Base-by-base conservation (phyloP, 2,888 invertebrate species). In the Diplolepis rosae region DNA sequence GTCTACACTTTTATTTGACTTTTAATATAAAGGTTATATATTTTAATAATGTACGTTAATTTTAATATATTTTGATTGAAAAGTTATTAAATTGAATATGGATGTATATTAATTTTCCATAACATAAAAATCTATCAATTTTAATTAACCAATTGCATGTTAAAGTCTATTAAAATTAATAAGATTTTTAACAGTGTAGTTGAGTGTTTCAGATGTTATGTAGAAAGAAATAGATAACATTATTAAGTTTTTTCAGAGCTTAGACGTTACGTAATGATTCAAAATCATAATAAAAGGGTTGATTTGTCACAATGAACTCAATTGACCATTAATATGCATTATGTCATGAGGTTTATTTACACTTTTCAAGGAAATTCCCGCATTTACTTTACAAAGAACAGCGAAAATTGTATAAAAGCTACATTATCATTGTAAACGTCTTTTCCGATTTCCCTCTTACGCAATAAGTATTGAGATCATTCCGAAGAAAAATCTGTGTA, bases 291-390 rank as follows among this genome's bases (percentile, higher is more conserved):
- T 30, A 18, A 18, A 28, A 54, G 54, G 32, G 54, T 54, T 30
- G 30, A 54, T 54, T 50, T 54, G 54, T 54, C 32, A 18, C 54
- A 54, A 32, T 32, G 32, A 54, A 30, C 54, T 54, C 54, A 13
- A 13, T 4, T 11, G 11, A 39, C 35, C 35, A 32, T 32, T 9
- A 32, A 32, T 39, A 39, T 39, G 35, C 15, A 45, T 39, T 39
- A 61, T 27, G 39, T 61, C n/a, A n/a, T n/a, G 5, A n/a, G 27
- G 24, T 15, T 39, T 39, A 24, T 27, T 39, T 24, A n/a, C 39
- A 39, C 61, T 61, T 61, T 39, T 27, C 7, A 39, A 61, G 39
- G 1, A 5, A 18, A 61, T 39, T 39, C 61, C 7, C 22, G 35
- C n/a, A 27, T 39, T 9, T 61, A 39, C n/a, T n/a, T 13, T 13